A percentile compares a stretch with the other conserved stretches of the same genome.
Conservation (phyloP, 2,888 invertebrate species). For the Malthinus flaveolus region DNA sequence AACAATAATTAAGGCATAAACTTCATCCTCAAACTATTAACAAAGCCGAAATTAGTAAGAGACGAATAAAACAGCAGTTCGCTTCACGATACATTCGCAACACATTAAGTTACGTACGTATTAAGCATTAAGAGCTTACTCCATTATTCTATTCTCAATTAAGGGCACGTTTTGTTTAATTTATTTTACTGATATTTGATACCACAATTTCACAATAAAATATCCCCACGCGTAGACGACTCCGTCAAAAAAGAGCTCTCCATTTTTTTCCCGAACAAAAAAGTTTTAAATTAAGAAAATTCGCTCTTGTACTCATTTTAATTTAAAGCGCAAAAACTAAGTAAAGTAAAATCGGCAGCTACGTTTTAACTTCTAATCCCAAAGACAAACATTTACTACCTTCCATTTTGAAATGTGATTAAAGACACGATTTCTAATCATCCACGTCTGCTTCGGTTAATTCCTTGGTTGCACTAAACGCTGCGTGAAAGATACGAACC, state of each 20-base stretch:
- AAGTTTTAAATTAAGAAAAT: too few relatives aligned
- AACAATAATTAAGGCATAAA: slow-evolving; percentile 51
- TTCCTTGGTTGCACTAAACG: slow-evolving; percentile 47
- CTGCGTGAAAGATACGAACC: slow-evolving; percentile 53
- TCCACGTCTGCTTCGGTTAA: slow-evolving; percentile 49
- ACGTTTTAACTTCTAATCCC: slow-evolving; percentile 19
- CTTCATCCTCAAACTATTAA: slow-evolving; percentile 52
- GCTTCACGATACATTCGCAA: slow-evolving; percentile 44
- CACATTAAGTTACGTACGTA: slow-evolving; percentile 39
- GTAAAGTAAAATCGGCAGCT: slow-evolving; percentile 3
- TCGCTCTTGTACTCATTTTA: too few relatives aligned
- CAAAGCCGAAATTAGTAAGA: slow-evolving; percentile 50
- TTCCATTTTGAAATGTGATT: slow-evolving; percentile 30
- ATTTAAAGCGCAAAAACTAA: not conserved
- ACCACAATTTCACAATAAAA: not conserved
- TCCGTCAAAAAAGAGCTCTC: not conserved
- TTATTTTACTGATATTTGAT: slow-evolving; percentile 22
- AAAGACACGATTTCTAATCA: slow-evolving; percentile 31
- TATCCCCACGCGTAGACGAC: not conserved
- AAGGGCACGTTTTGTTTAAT: slow-evolving; percentile 25
- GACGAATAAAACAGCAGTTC: slow-evolving; percentile 46
- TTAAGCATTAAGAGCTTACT: slow-evolving; percentile 37
- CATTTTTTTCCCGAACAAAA: not conserved
- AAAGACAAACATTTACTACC: slow-evolving; percentile 28
- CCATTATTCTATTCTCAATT: slow-evolving; percentile 44